Evolutionary conservation across 2,797 vertebrate species (phyloP).

Genomic region (Scyliorhinus canicula): DNA sequence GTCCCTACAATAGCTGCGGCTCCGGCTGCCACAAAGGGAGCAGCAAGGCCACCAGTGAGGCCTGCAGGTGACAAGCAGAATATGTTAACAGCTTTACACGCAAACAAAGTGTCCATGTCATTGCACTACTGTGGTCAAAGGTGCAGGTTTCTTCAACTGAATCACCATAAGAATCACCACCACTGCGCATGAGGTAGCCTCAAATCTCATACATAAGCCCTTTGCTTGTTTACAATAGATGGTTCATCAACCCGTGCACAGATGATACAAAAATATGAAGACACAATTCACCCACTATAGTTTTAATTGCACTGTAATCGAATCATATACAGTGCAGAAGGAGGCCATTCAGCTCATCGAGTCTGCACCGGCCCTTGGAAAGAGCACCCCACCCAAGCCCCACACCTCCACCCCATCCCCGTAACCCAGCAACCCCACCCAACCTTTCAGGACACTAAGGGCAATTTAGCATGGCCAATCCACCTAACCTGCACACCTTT

Average conservation of each 20-base stretch:
- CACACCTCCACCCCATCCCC: too few relatives aligned
- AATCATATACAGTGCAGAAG: too few relatives aligned
- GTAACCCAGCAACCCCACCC: too few relatives aligned
- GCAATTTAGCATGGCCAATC: too few relatives aligned
- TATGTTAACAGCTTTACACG: neutral
- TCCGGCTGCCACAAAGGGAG: conserved; percentile 84
- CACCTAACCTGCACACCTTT: too few relatives aligned
- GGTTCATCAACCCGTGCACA: neutral
- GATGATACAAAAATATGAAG: neutral
- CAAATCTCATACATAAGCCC: neutral
- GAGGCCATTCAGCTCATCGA: too few relatives aligned
- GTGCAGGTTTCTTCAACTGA: neutral
- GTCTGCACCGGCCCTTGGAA: too few relatives aligned
- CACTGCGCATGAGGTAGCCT: neutral
- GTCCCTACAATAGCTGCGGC: conserved; percentile 80
- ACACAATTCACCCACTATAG: neutral
- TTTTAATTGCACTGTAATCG: neutral
- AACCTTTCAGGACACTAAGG: too few relatives aligned
- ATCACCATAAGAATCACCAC: neutral
- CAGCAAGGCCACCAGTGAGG: conserved; percentile 86
- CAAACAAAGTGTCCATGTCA: neutral
- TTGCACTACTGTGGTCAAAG: neutral
- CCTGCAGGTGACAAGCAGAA: conserved; percentile 58
- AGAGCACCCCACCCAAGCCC: too few relatives aligned
- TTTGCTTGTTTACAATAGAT: neutral